Base-by-base conservation (phyloP, 2,888 invertebrate genomes). In the Entomobrya proxima region DNA sequence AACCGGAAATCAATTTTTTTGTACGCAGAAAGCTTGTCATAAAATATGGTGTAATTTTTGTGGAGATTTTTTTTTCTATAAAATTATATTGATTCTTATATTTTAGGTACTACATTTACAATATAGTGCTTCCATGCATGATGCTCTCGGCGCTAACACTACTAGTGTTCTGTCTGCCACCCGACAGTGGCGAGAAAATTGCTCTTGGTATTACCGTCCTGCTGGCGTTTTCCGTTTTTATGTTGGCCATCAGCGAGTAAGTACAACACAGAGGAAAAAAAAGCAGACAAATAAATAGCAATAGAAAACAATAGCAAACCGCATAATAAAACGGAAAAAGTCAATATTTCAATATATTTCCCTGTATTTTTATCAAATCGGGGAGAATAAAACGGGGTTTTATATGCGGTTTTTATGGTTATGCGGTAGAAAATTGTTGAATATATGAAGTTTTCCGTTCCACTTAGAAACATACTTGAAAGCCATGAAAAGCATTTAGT, bases 101-200 rank as follows among this genome's bases (percentile, higher is more conserved):
- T 61, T 76, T 2, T 52, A 89, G 89, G 80, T 92, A 91, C 85
- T 92, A 92, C 90, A 91, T 93, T 90, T 93, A 93, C 91, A 94
- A 94, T 91, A 92, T 94, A 64, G 93, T 94, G 74, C 92, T 93
- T 88, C 93, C 93, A 3, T 94, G 93, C 90, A 92, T 93, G 90
- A 92, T 94, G 92, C 92, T 94, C 92, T 93, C 93, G 6, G 91
- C 92, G 24, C 91, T 94, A 72, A 94, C 93, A 0, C 91, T 94
- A 74, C 92, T 93, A 7, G 93, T 93, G 11, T 93, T 93, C 91
- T 92, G 92, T 86, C 91, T 93, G 64, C 93, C 93, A 2, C 93
- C 93, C 1, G 93, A 93, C 88, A 92, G 92, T 5, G 93, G 93
- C 1, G 93, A 93, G 91, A 93, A 94, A 90, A 92, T 93, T 47